Conservation (phyloP, 2,888 invertebrate species). For the Sympetrum striolatum region DNA sequence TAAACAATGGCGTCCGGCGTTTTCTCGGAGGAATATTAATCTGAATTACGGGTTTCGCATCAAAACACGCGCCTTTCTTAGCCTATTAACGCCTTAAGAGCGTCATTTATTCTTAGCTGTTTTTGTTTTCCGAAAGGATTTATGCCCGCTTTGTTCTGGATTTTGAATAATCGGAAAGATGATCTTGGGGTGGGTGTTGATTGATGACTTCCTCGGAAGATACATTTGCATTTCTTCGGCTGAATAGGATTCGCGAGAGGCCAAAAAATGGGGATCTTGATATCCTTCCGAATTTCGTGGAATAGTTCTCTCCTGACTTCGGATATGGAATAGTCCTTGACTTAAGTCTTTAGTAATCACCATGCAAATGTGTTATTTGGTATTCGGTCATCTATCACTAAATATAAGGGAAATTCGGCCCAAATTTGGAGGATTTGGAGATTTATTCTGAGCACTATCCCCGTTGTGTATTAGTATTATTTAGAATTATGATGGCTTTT, state of each 20-base stretch:
- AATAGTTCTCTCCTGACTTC: not conserved
- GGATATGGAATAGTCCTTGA: too few relatives aligned
- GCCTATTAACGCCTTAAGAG: constrained; percentile 18
- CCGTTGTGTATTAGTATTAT: too few relatives aligned
- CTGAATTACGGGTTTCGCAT: constrained; percentile 25
- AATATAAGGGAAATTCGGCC: too few relatives aligned
- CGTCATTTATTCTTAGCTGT: constrained; percentile 23
- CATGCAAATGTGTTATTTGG: too few relatives aligned
- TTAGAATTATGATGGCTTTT: too few relatives aligned
- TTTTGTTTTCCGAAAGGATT: constrained; percentile 14
- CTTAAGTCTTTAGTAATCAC: too few relatives aligned
- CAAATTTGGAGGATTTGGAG: too few relatives aligned
- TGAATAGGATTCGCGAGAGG: not conserved
- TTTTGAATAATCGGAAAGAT: constrained; percentile 33
- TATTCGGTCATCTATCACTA: too few relatives aligned
- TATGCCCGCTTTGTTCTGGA: constrained; percentile 8
- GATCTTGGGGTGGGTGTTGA: not conserved
- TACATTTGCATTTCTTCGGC: constrained; percentile 13
- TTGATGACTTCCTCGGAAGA: constrained; percentile 25
- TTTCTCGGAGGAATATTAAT: constrained; percentile 17
- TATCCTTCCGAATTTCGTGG: not conserved
- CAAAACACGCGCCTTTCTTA: constrained; percentile 33
- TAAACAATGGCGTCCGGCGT: constrained; percentile 36
- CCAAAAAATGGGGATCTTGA: not conserved
- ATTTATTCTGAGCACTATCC: too few relatives aligned